Conservation (phyloP, 1,140 invertebrate species). For the Ylistrum balloti region DNA sequence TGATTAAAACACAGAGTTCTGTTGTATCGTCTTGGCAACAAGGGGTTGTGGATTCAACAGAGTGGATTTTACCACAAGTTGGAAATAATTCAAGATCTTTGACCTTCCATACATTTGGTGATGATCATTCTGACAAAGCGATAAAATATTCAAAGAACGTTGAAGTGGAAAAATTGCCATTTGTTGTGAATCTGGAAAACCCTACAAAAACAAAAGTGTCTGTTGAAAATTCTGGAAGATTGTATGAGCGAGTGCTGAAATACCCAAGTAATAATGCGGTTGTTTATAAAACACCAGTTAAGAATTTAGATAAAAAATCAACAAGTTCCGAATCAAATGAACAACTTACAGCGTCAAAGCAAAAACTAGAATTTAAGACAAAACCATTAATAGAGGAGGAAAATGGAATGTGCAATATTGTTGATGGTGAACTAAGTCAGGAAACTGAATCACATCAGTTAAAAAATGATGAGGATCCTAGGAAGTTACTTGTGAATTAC, state of each 20-base stretch:
- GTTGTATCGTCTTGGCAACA: not conserved
- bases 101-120: not conserved
- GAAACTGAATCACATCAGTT: not conserved
- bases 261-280: not conserved
- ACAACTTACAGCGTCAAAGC: not conserved
- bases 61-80: not conserved
- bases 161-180: not conserved
- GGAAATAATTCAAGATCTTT: not conserved
- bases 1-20: not conserved
- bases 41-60: not conserved
- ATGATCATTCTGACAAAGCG: not conserved
- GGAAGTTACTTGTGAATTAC: not conserved
- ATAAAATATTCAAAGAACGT: not conserved
- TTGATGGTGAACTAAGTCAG: not conserved
- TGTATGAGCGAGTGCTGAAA: not conserved
- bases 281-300: not conserved
- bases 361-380: not conserved
- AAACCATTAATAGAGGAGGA: not conserved
- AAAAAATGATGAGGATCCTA: constrained; percentile 1
- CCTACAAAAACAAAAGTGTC: not conserved
- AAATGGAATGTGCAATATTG: not conserved
- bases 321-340: not conserved
- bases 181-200: not conserved
- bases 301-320: not conserved
- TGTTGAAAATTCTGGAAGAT: not conserved